Evolutionary conservation across 1,140 invertebrate genomes (phyloP), one percentile per base, ranked within the genome.

Genomic region (Cotesia glomerata): DNA sequence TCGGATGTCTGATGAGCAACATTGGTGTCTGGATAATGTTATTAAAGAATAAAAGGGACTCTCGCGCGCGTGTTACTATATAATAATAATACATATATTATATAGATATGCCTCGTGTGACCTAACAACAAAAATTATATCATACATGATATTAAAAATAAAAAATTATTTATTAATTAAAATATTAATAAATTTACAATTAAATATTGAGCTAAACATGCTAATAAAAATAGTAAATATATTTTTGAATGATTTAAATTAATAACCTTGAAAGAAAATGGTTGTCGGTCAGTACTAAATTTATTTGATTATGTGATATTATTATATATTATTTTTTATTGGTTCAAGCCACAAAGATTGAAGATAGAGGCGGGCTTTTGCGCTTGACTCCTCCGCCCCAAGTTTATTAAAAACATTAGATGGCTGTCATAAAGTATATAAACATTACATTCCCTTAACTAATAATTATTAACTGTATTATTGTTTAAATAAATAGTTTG

Each of bases 11-110:
- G 73, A 73, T 78, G 62, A 64, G 67, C 11, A 45, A 69, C 11
- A 45, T 45, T 45, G 39, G 78, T 74, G 75, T 86, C 84, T 86
- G 84, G 83, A 82, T 74, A 78, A 79, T 84, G 83, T 86, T 82
- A 81, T 62, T 64, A 45, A 61, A 68, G 77, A 73, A 76, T 74
- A 79, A 80, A 81, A 76, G 73, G 71, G 75, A 62, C 65, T 14
- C 35, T 70, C 70, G 14, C 71, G 74, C 49, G 70, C 73, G 74
- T 77, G 70, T 63, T 34, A 4, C 39, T 9, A 7, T 13, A 59
- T 34, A 18, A 8, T 39, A 8, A 45, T 45, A 45, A 45, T 45
- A 45, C 3, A 1, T 45, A 11, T 45, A 45, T 7, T 45, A 0
- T 45, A 45, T 45, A 11, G 5, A 45, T 0, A 45, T 45, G 5